phyloP scores from a whole-genome alignment of 92 coral and sea anemone species.

The Plumapathes pennacea region DNA sequence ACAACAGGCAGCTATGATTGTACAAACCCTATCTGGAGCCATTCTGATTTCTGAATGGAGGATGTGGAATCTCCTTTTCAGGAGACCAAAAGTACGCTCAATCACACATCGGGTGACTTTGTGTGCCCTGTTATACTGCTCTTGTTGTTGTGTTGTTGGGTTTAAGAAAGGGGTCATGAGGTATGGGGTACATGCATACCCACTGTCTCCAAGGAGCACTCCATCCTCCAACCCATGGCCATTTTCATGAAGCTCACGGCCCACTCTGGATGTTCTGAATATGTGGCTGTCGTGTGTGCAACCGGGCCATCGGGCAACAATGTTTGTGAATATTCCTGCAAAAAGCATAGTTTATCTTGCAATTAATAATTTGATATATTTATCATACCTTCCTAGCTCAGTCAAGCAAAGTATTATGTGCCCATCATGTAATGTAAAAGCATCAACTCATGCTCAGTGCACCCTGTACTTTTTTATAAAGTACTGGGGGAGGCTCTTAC shows the following conservation, averaged over 20 bases:
- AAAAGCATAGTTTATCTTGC: not conserved
- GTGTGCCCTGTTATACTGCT: conserved; percentile 29
- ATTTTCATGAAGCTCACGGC: conserved; percentile 21
- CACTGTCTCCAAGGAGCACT: conserved; percentile 55
- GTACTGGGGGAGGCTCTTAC: no score
- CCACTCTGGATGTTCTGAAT: conserved; percentile 29
- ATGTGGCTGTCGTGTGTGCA: conserved; percentile 57
- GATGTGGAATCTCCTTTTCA: conserved; percentile 55
- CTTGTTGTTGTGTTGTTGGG: conserved; percentile 21
- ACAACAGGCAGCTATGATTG: conserved; percentile 54
- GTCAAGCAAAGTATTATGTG: no score
- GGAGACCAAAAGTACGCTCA: conserved; percentile 14
- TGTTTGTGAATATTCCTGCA: conserved; percentile 53
- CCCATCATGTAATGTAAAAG: no score
- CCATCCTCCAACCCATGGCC: conserved; percentile 55
- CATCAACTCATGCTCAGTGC: no score
- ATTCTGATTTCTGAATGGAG: conserved; percentile 50
- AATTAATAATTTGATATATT: not conserved
- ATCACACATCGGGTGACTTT: conserved; percentile 9
- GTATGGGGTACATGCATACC: conserved; percentile 48
- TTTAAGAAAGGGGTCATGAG: conserved; percentile 50
- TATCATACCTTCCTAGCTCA: no score
- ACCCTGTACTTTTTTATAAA: no score
- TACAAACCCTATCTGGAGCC: conserved; percentile 62
- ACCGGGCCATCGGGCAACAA: conserved; percentile 79